Evolutionary conservation across 2,888 invertebrate genomes (phyloP).

Genomic region (Vandiemenella viatica): DNA sequence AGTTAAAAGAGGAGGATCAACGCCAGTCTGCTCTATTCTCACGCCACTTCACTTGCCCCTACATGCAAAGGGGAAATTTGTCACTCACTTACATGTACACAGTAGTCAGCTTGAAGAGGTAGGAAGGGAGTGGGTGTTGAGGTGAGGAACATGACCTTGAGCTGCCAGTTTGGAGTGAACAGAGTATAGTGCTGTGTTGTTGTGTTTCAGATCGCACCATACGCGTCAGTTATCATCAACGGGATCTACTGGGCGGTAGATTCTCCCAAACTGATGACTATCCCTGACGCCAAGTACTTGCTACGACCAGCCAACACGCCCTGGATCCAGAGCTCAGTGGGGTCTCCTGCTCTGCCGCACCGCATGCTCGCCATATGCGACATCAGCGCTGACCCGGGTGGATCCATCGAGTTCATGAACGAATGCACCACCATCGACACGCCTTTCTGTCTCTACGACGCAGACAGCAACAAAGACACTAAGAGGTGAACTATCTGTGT

Average conservation of each 20-base stretch:
- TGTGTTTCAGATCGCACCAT: conserved; percentile 69
- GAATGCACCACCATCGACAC: conserved; percentile 99
- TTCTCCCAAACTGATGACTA: conserved; percentile 87
- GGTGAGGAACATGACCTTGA: too few relatives aligned
- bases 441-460: conserved; percentile 98
- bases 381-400: conserved; percentile 97
- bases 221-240: conserved; percentile 91
- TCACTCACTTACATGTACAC: too few relatives aligned
- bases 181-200: too few relatives aligned
- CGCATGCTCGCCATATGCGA: conserved; percentile 92
- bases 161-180: too few relatives aligned
- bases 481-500: conserved; percentile 44
- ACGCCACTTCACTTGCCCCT: too few relatives aligned
- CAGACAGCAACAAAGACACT: conserved; percentile 91
- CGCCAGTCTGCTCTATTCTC: too few relatives aligned
- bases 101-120: too few relatives aligned
- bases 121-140: too few relatives aligned
- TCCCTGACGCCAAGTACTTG: conserved; percentile 93
- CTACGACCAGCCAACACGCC: conserved; percentile 78
- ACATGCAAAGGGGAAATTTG: too few relatives aligned
- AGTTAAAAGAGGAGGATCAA: too few relatives aligned
- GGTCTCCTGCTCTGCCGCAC: conserved; percentile 76
- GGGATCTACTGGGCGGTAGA: conserved; percentile 99
- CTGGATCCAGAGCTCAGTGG: conserved; percentile 80
- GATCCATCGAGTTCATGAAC: conserved; percentile 98